These are phyloP conservation scores for Eumerus sabulonum DNA, from an alignment of 2,888 invertebrate genomes.

Conservation along the genomic window DNA sequence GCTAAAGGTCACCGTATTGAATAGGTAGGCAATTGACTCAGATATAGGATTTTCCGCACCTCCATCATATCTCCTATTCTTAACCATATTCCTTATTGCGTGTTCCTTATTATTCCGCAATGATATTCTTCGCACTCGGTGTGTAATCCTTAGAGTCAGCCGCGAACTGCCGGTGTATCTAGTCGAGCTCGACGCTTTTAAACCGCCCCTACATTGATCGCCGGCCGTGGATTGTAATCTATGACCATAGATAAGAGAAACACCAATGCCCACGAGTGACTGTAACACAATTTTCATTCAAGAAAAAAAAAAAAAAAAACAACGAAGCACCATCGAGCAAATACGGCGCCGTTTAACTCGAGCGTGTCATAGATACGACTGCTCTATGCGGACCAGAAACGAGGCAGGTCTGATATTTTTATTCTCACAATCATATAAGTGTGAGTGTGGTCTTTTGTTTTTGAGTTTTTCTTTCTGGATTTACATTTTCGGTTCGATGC, in stretches of 20 bases:
- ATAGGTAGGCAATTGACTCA: too few relatives aligned
- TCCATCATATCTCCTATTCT: conserved; percentile 64
- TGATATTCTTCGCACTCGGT: conserved; percentile 30
- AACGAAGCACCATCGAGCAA: conserved; percentile 61
- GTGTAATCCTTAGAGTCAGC: conserved; percentile 5
- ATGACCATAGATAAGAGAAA: conserved; percentile 54
- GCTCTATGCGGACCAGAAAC: conserved; percentile 33
- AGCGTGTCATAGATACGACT: conserved; percentile 53
- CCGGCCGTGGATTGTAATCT: conserved; percentile 44
- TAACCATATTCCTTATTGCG: conserved; percentile 49
- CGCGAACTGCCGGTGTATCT: conserved; percentile 53
- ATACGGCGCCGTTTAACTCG: conserved; percentile 11
- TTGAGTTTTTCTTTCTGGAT: conserved; percentile 11
- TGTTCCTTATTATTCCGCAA: neutral
- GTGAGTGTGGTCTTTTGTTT: conserved; percentile 4
- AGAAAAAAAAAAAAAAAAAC: conserved; percentile 32
- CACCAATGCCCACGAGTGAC: conserved; percentile 24
- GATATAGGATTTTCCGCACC: conserved; percentile 36
- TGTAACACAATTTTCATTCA: conserved; percentile 55
- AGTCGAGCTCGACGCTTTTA: conserved; percentile 49
- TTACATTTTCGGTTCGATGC: neutral
- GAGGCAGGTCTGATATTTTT: conserved; percentile 5
- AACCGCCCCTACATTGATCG: conserved; percentile 43
- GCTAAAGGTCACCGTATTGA: too few relatives aligned
- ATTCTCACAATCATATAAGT: conserved; percentile 14